Base-by-base conservation (phyloP, 2,888 invertebrate genomes). In the Cactoblastis cactorum region DNA sequence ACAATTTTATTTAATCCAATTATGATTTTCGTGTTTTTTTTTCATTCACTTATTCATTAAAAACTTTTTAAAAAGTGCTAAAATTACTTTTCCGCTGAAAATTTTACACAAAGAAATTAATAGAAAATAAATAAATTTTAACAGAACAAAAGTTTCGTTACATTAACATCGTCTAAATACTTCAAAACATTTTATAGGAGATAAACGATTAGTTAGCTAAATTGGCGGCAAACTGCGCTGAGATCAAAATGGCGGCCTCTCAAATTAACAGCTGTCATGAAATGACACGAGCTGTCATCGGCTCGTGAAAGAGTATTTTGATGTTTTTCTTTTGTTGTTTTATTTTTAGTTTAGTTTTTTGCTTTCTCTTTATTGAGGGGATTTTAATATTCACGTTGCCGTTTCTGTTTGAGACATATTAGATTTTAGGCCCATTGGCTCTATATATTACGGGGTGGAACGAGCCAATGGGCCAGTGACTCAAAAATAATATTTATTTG, bases 221-320 rank as follows among this genome's bases (percentile, higher is more conserved):
- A 50, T 56, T 56, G 55, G 59, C 60, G 59, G 53, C 53, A 69
- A 66, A 69, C 63, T 6, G 65, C 65, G 65, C 60, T 57, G 58
- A 63, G 65, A 51, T 43, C 56, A 73, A 72, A 51, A 71, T 69
- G 69, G 64, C 66, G 59, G 68, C 69, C 69, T 60, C 69, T 73
- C 77, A 74, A 75, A 77, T 71, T 68, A 69, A 58, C 65, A 63
- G 43, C 43, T 43, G 43, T 56, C 58, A 38, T 51, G 8, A 8
- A 56, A 32, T 60, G 67, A 67, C 62, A 62, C 37, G 49, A 51
- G 52, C 51, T 58, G 63, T 63, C 66, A 52, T 35, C 58, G 6
- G 19, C 19, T n/a, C 34, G 54, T 51, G 35, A 49, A 53, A 55
- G n/a, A 58, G 34, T 47, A 54, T 53, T 52, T 24, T 43, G 24